Base-by-base conservation (phyloP, 2,797 vertebrate genomes). In the Alfaro cultratus region DNA sequence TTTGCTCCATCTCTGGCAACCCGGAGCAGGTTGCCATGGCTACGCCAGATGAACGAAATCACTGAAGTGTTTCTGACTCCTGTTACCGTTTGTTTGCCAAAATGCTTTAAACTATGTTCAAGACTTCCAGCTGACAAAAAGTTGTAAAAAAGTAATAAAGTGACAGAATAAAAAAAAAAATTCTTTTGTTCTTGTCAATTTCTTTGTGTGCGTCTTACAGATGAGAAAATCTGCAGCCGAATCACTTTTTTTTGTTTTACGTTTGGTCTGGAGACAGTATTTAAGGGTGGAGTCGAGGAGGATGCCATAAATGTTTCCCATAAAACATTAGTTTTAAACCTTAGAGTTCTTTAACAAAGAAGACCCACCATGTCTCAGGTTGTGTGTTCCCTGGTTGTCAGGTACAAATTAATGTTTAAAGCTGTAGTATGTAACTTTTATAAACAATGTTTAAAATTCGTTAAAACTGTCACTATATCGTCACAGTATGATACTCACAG, bases 41-140 rank as follows among this genome's bases (percentile, higher is more conserved):
- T 62, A 45, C 41, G 15, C 13, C 26, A n/a, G 26, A 71, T 71
- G 68, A 41, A 68, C 5, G 36, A 70, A 70, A 45, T 43, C 41
- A 13, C 39, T 5, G 21, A 68, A 26, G 36, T 29, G 68, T 71
- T 71, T 71, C 36, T n/a, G 41, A 70, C 67, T 43, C 68, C 41
- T 45, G 68, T 71, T 45, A 71, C 39, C 41, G 41, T 71, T 45
- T 70, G 13, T 75, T 75, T 62, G 41, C 43, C 41, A 46, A 41
- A 43, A 41, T 34, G 55, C 18, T 21, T 46, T 12, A 34, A 62
- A 62, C 31, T 60, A 31, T 67, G 36, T 67, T 71, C 12, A 45
- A 49, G 18, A 51, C 75, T 47, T 64, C 29, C 57, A 67, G 75
- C 43, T 68, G 12, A 77, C 26, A 51, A 77, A 77, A 68, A n/a